phyloP scores from a whole-genome alignment of 2,113 vertebrate species.

The Pollachius pollachius region DNA sequence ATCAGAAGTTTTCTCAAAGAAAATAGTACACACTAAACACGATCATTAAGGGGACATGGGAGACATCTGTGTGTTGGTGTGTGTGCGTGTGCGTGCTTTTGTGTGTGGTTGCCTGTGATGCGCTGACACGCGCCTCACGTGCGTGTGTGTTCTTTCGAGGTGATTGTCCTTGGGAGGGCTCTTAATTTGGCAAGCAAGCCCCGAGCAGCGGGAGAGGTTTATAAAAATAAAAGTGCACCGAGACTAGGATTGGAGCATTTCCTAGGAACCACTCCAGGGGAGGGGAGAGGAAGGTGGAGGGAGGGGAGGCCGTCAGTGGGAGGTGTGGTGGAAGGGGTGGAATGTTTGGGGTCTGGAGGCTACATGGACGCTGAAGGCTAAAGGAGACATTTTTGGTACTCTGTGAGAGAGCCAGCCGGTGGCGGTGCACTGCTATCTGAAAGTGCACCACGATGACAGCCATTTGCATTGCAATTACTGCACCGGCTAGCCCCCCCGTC shows the following conservation, averaged over 20 bases:
- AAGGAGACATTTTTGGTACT: background rate
- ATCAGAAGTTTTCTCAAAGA: constrained; percentile 11
- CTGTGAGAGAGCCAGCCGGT: constrained; percentile 10
- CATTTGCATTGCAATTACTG: no score
- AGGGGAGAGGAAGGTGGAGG: constrained; percentile 12
- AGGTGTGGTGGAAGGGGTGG: constrained; percentile 3
- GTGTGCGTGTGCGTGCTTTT: background rate
- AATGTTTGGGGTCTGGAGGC: constrained; percentile 27
- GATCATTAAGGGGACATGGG: constrained; percentile 20
- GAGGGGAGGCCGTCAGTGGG: background rate
- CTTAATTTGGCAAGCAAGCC: constrained; percentile 29
- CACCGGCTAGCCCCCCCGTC: no score
- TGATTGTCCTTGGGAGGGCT: constrained; percentile 27
- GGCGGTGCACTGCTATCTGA: no score
- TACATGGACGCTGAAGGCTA: constrained; percentile 32
- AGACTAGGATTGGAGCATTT: constrained; percentile 40
- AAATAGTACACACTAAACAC: constrained; percentile 10
- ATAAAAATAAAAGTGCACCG: constrained; percentile 12
- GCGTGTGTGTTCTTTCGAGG: background rate
- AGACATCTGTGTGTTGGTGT: constrained; percentile 9
- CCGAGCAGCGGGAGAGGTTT: constrained; percentile 23
- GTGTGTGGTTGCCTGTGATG: background rate
- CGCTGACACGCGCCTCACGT: background rate
- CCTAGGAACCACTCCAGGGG: constrained; percentile 13
- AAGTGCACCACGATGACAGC: no score